phyloP scores from a whole-genome alignment of 2,797 vertebrate species.

The Characodon lateralis region DNA sequence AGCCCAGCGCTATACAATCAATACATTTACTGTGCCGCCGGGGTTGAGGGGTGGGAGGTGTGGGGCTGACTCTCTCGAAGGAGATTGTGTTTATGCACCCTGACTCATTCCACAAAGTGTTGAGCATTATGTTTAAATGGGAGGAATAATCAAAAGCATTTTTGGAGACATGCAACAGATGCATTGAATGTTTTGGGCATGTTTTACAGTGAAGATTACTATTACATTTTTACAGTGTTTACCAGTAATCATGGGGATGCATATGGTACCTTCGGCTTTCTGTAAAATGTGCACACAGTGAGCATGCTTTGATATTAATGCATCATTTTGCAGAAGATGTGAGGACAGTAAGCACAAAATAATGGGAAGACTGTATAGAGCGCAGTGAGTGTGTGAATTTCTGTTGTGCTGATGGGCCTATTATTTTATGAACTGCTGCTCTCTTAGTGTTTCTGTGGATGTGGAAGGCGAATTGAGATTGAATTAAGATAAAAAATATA shows the following conservation, averaged over 20 bases:
- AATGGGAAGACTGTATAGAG: constrained; percentile 39
- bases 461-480: constrained; percentile 80
- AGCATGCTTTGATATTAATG: constrained; percentile 24
- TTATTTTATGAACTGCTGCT: constrained; percentile 83
- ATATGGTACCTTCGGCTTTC: constrained; percentile 10
- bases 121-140: constrained; percentile 70
- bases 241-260: constrained; percentile 13
- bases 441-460: constrained; percentile 77
- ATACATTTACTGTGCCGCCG: constrained; percentile 66
- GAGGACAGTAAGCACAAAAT: constrained; percentile 19
- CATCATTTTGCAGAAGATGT: constrained; percentile 29
- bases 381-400: constrained; percentile 44
- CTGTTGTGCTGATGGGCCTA: constrained; percentile 78
- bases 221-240: neutral
- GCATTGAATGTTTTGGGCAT: constrained; percentile 17
- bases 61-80: constrained; percentile 52
- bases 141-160: constrained; percentile 62
- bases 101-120: constrained; percentile 69
- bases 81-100: constrained; percentile 75
- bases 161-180: constrained; percentile 50
- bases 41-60: constrained; percentile 14
- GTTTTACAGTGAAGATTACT: neutral
- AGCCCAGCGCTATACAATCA: constrained; percentile 68
- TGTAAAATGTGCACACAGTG: constrained; percentile 3
- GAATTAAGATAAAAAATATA: constrained; percentile 83